phyloP scores from a whole-genome alignment of 2,797 vertebrate genomes.

The Knipowitschia caucasica region DNA sequence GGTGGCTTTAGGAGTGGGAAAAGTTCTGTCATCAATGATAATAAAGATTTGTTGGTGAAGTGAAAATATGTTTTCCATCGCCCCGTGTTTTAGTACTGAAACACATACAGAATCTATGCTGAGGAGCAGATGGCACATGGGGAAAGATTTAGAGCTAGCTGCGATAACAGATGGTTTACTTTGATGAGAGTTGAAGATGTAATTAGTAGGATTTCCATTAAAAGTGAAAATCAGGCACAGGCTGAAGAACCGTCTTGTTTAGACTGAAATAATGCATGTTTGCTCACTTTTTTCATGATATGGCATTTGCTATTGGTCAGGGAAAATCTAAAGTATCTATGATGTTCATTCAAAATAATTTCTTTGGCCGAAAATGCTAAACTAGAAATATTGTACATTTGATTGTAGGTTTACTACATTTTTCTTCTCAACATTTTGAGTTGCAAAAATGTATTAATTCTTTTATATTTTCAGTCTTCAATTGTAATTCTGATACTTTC shows the following conservation, averaged over 20 bases:
- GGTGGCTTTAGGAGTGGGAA: constrained; percentile 1
- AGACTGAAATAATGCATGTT: not conserved
- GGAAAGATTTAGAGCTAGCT: constrained; percentile 27
- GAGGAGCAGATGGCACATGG: constrained; percentile 30
- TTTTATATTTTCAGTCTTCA: too few species aligned
- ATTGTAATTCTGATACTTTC: too few species aligned
- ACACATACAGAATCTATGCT: constrained; percentile 4
- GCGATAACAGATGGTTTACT: constrained; percentile 45
- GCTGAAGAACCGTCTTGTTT: not conserved
- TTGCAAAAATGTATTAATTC: too few species aligned
- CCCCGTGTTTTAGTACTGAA: constrained; percentile 5
- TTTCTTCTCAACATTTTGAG: too few species aligned
- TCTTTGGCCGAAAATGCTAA: too few species aligned
- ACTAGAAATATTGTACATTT: too few species aligned
- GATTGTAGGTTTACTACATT: too few species aligned
- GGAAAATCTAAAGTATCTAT: not conserved
- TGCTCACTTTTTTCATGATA: not conserved
- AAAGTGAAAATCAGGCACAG: constrained; percentile 5
- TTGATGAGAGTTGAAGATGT: constrained; percentile 44
- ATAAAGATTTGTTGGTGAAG: not conserved
- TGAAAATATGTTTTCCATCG: not conserved
- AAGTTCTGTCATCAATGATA: constrained; percentile 3
- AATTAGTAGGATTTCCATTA: constrained; percentile 10
- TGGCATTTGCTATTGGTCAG: not conserved
- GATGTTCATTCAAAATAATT: not conserved